phyloP scores from a whole-genome alignment of 2,888 invertebrate species.

The Plebejus anna region DNA sequence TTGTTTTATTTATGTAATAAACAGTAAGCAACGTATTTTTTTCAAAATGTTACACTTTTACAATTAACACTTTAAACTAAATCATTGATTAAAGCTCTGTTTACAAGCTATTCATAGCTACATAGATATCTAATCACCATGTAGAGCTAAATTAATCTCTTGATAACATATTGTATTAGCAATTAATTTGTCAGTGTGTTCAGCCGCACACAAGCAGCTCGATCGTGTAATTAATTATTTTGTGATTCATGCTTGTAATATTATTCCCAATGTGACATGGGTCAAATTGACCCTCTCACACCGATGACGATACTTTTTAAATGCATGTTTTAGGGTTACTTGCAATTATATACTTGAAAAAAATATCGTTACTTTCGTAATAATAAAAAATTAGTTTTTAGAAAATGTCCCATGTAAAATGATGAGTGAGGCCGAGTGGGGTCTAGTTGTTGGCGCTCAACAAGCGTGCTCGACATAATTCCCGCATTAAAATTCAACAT shows the following conservation, averaged over 20 bases:
- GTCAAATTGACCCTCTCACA: not conserved
- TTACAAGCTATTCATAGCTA: not conserved
- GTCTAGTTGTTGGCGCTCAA: not conserved
- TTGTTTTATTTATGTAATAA: not conserved
- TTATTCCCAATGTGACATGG: too few relatives aligned
- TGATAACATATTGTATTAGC: constrained; percentile 10
- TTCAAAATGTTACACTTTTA: too few relatives aligned
- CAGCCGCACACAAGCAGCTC: not conserved
- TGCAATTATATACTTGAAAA: not conserved
- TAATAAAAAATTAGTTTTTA: not conserved
- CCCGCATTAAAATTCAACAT: constrained; percentile 13
- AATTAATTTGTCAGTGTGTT: constrained; percentile 10
- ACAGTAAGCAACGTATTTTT: not conserved
- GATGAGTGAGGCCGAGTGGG: not conserved
- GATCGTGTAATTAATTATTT: not conserved
- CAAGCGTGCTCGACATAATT: constrained; percentile 10
- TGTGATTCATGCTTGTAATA: not conserved
- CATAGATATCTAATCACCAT: not conserved
- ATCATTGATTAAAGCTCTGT: not conserved
- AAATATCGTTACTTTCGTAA: not conserved
- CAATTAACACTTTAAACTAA: not conserved
- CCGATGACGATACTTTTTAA: not conserved
- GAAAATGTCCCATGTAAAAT: not conserved
- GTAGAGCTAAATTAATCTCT: not conserved
- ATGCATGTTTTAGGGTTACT: not conserved